These are phyloP conservation scores for Helostoma temminkii DNA, from an alignment of 2,797 vertebrate species.

Conservation along the genomic window DNA sequence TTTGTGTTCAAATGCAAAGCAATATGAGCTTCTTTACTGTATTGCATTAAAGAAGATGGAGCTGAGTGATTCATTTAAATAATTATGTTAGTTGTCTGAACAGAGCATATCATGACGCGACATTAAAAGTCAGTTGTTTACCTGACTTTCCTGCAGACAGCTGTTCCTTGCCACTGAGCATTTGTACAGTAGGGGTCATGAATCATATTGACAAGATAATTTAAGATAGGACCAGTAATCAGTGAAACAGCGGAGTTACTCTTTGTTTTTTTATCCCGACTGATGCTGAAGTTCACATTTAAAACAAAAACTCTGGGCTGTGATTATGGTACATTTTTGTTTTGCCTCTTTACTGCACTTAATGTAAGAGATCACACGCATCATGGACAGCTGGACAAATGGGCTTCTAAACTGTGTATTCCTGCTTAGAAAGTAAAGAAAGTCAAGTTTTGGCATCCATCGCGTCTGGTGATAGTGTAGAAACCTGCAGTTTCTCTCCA, in stretches of 20 bases:
- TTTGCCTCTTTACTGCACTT: too few relatives aligned
- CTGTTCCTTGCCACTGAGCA: constrained; percentile 2
- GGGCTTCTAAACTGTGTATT: not conserved
- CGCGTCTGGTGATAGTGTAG: too few relatives aligned
- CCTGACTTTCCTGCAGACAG: not conserved
- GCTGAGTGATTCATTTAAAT: too few relatives aligned
- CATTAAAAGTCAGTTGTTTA: not conserved
- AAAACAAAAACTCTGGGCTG: not conserved
- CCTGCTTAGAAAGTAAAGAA: not conserved
- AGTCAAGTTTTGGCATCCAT: too few relatives aligned
- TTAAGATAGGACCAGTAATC: not conserved
- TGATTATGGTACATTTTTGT: too few relatives aligned
- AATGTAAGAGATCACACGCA: too few relatives aligned
- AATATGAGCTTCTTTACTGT: too few relatives aligned
- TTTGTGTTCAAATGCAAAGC: too few relatives aligned
- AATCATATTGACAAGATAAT: not conserved
- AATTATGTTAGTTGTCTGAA: too few relatives aligned
- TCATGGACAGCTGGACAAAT: not conserved
- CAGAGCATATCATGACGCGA: not conserved
- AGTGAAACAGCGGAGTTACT: not conserved
- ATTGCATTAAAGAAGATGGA: too few relatives aligned
- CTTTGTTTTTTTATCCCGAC: not conserved
- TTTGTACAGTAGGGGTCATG: not conserved
- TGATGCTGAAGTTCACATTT: not conserved
- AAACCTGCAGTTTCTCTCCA: too few relatives aligned